phyloP scores from a whole-genome alignment of 2,888 invertebrate species.

The Drosophila meridiana region DNA sequence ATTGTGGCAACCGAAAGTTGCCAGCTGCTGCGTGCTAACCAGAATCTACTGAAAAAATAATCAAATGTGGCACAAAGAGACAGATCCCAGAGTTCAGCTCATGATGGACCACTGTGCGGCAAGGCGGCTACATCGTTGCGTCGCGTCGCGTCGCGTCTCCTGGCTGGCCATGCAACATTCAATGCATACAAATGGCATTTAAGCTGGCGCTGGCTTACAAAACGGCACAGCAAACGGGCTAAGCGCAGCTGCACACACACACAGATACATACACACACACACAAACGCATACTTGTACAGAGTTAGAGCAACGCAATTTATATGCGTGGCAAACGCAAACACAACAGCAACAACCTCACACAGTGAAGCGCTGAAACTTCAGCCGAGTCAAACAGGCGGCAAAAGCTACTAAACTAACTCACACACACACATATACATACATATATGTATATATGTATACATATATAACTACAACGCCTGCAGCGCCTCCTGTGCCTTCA shows the following conservation, averaged over 20 bases:
- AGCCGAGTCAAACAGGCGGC: constrained; percentile 76
- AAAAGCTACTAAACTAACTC: constrained; percentile 74
- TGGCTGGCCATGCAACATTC: constrained; percentile 74
- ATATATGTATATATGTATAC: constrained; percentile 10
- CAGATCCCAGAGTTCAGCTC: constrained; percentile 41
- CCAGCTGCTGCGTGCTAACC: constrained; percentile 53
- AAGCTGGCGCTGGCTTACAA: constrained; percentile 74
- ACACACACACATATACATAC: constrained; percentile 26
- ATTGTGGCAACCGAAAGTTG: constrained; percentile 44
- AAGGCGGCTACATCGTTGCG: constrained; percentile 10
- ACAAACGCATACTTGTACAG: constrained; percentile 16
- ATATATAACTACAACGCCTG: constrained; percentile 33
- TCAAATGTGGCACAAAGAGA: constrained; percentile 60
- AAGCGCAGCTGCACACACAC: constrained; percentile 61
- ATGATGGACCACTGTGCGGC: constrained; percentile 43
- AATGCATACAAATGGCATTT: constrained; percentile 83
- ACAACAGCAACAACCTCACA: constrained; percentile 45
- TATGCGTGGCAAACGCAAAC: constrained; percentile 71
- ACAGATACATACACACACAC: constrained; percentile 31
- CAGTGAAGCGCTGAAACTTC: constrained; percentile 56
- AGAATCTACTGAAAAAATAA: constrained; percentile 23
- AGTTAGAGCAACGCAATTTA: constrained; percentile 70
- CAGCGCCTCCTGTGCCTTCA: constrained; percentile 49
- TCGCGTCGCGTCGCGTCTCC: constrained; percentile 22
- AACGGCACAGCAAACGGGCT: constrained; percentile 66